Evolutionary conservation across 2,888 invertebrate genomes (phyloP), one percentile per base, ranked within the genome.

Genomic region (Helicoverpa assulta): DNA sequence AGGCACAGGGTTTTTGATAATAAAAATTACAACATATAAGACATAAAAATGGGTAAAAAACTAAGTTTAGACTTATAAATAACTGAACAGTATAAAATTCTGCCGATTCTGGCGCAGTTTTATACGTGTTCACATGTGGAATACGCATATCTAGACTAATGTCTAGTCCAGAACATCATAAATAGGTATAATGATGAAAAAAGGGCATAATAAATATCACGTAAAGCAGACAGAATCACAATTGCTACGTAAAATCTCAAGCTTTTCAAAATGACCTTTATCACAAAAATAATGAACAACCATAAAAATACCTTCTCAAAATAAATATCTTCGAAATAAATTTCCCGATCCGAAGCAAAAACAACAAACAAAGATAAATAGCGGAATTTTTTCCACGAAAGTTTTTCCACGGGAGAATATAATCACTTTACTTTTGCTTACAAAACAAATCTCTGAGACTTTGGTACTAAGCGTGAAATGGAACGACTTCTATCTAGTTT

Each of bases 301-400:
- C 29, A 18, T 61, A 68, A 70, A 76, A 76, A 70, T 76, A 60
- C 52, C 59, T 52, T 56, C 59, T 52, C 37, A 14, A 10, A 33
- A 51, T 61, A 33, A 54, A 37, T 60, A 70, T 56, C 51, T 71
- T 47, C 21, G 47, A 61, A 77, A 71, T 76, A 57, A 77, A 51
- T 76, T 77, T 18, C 58, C 26, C 21, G 51, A 21, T 61, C 65
- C 43, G 43, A 37, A 33, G 51, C 62, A 67, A 63, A 73, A 75
- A 75, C 75, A 75, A 78, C 67, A 73, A 75, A 76, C 78, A 76
- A 64, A 78, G 74, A 76, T 60, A 76, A 76, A 76, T 73, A 62
- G 63, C 58, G 50, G 63, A 67, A 76, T 62, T 78, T 78, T 58
- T 56, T 3, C 50, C 62, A 60, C 52, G 47, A n/a, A 76, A 76